Evolutionary conservation across 2,888 invertebrate genomes (phyloP).

Genomic region (Aspidiotus rigidus): DNA sequence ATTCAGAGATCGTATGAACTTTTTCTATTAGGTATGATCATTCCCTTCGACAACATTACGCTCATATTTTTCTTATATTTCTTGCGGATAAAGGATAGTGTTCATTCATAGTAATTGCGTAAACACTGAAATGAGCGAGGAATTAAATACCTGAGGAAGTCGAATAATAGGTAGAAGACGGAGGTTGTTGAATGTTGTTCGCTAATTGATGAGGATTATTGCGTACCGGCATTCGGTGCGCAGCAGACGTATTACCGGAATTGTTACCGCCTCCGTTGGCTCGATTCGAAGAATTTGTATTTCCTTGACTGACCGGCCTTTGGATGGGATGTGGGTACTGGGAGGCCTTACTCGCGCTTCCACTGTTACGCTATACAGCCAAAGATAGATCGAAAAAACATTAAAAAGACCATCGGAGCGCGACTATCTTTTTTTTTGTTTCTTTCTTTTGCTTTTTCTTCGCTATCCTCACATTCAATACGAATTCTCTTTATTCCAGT

Average conservation of each 20-base stretch:
- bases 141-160: conserved; percentile 24
- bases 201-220: conserved; percentile 30
- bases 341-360: conserved; percentile 26
- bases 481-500: neutral
- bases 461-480: neutral
- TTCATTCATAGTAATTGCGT: no score
- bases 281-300: conserved; percentile 13
- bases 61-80: no score
- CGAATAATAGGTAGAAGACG: conserved; percentile 28
- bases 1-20: no score
- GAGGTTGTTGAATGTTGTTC: conserved; percentile 31
- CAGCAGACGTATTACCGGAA: conserved; percentile 5
- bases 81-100: no score
- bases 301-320: conserved; percentile 30
- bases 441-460: neutral
- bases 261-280: conserved; percentile 15
- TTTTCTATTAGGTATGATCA: no score
- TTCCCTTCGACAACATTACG: no score
- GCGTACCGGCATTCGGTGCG: conserved; percentile 31
- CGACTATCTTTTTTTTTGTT: neutral
- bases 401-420: no score
- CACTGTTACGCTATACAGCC: conserved; percentile 26
- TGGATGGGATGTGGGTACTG: conserved; percentile 30
- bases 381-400: neutral
- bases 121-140: neutral